phyloP scores from a whole-genome alignment of 2,797 vertebrate species.

The Catamblyrhynchus diadema region DNA sequence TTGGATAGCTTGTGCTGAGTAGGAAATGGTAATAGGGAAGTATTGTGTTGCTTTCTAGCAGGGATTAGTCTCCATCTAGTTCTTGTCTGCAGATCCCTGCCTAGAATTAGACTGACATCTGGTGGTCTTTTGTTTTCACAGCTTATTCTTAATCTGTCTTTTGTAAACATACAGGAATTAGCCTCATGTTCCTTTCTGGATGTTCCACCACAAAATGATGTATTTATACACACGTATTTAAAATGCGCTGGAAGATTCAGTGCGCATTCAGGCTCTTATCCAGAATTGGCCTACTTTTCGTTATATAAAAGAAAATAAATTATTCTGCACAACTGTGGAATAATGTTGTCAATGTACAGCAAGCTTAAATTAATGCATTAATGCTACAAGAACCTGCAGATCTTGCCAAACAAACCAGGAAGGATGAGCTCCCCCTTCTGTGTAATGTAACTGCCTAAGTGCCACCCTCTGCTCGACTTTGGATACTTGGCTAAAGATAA shows the following conservation, averaged over 20 bases:
- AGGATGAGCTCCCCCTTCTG: background rate
- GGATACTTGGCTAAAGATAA: background rate
- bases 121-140: constrained; percentile 45
- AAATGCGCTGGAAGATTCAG: background rate
- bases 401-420: background rate
- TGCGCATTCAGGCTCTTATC: background rate
- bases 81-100: constrained; percentile 19
- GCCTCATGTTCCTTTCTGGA: background rate
- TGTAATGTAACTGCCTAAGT: background rate
- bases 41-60: background rate
- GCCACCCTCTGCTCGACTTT: background rate
- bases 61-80: constrained; percentile 28
- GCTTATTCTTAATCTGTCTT: constrained; percentile 35
- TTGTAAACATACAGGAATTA: constrained; percentile 15
- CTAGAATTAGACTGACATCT: constrained; percentile 60
- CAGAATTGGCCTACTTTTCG: background rate
- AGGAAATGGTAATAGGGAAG: background rate
- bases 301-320: background rate
- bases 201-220: background rate
- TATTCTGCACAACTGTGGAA: background rate
- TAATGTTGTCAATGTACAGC: background rate
- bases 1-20: background rate
- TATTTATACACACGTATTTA: background rate
- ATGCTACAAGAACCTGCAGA: background rate
- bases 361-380: background rate